Percentiles rank a stretch among this genome's conserved stretches.
These are phyloP conservation scores for Palythoa grandiflora DNA, from an alignment of 92 coral and sea anemone genomes.

Conservation along the genomic window DNA sequence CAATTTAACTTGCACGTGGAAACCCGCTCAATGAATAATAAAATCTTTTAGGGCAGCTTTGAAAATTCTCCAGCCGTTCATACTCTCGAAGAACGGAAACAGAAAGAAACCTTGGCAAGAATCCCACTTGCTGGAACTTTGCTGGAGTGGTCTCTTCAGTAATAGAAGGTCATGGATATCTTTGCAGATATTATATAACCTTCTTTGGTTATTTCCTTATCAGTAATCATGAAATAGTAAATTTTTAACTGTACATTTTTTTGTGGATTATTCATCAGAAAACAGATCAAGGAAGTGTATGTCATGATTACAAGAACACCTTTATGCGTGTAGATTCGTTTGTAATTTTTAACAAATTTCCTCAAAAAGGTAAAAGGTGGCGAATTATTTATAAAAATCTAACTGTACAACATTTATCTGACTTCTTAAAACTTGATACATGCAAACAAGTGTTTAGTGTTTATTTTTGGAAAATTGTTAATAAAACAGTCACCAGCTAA, in stretches of 20 bases:
- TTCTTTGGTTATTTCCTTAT: background rate
- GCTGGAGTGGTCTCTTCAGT: background rate
- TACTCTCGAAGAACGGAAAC: background rate
- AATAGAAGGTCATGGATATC: background rate
- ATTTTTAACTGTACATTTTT: background rate
- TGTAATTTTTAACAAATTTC: background rate
- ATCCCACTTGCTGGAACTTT: background rate
- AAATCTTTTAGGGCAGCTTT: background rate
- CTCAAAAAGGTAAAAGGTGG: background rate
- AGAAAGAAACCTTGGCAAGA: background rate
- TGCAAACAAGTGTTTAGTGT: constrained; percentile 15
- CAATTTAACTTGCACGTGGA: background rate
- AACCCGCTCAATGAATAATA: background rate
- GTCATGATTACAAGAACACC: background rate
- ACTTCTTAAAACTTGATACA: background rate
- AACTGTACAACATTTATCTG: background rate
- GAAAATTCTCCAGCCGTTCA: constrained; percentile 13
- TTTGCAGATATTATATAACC: background rate
- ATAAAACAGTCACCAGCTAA: constrained; percentile 30
- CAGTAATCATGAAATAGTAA: background rate
- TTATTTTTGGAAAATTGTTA: constrained; percentile 6
- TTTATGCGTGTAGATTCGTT: background rate
- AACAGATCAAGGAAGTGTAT: background rate
- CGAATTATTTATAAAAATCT: background rate
- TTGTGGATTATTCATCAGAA: background rate